Conservation (phyloP, 2,797 vertebrate species). For the Fratercula arctica region DNA sequence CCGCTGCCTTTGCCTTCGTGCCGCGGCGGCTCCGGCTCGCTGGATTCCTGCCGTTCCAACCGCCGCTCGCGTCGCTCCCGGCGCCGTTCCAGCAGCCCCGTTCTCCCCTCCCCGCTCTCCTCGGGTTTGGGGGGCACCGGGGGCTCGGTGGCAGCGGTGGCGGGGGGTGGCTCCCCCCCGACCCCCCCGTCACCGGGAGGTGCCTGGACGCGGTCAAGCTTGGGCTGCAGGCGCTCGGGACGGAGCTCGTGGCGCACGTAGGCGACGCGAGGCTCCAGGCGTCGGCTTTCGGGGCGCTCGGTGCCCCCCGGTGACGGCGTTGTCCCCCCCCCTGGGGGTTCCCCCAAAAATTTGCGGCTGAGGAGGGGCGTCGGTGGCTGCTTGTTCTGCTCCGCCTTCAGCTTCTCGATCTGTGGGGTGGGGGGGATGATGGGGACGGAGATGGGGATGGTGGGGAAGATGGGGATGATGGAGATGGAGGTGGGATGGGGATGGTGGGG, state of each 20-base stretch:
- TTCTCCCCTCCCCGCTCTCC: constrained; percentile 78
- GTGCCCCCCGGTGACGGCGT: rapidly evolving
- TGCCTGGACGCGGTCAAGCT: constrained; percentile 79
- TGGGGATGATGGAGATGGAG: not conserved
- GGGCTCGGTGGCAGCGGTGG: constrained; percentile 12
- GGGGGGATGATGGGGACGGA: not conserved
- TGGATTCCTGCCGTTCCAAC: constrained; percentile 88
- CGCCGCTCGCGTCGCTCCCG: constrained; percentile 84
- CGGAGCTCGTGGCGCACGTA: constrained; percentile 86
- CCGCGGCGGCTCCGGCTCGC: constrained; percentile 85
- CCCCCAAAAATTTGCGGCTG: constrained; percentile 90
- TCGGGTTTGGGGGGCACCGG: constrained; percentile 35
- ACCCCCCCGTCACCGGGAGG: not conserved
- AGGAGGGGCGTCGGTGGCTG: constrained; percentile 89
- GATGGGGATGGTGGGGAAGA: too few relatives aligned
- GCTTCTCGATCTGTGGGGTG: constrained; percentile 85
- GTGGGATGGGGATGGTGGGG: not conserved
- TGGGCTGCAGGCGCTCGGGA: constrained; percentile 87
- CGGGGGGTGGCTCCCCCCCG: constrained; percentile 67
- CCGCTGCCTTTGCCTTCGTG: constrained; percentile 44
- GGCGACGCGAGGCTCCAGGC: constrained; percentile 76
- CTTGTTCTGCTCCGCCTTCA: constrained; percentile 88
- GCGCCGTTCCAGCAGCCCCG: constrained; percentile 74
- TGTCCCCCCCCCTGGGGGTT: constrained; percentile 78
- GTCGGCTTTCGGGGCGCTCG: not conserved